A percentile compares a stretch with the other conserved stretches of the same genome.
phyloP scores from a whole-genome alignment of 2,888 invertebrate genomes.

The Biston stratarius region DNA sequence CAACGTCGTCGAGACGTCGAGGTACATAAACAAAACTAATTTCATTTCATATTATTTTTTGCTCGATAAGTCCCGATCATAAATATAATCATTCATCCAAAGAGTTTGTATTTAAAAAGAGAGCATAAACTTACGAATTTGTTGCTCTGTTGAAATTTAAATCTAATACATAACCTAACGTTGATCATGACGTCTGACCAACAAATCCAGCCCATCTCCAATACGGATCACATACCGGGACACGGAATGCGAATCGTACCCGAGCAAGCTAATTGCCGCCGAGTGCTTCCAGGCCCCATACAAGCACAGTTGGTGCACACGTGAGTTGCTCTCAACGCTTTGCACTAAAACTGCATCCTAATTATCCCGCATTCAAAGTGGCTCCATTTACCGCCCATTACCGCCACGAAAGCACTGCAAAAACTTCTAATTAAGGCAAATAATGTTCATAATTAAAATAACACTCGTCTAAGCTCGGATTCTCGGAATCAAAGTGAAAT shows the following conservation, averaged over 20 bases:
- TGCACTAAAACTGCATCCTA: slow-evolving; percentile 76
- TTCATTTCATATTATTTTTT: too few species aligned
- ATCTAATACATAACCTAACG: neutral
- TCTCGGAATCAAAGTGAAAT: slow-evolving; percentile 73
- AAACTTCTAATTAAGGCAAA: slow-evolving; percentile 83
- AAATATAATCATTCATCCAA: too few species aligned
- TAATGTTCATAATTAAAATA: slow-evolving; percentile 86
- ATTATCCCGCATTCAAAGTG: slow-evolving; percentile 76
- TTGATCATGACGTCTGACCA: slow-evolving; percentile 20
- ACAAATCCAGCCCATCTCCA: slow-evolving; percentile 48
- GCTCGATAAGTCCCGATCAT: too few species aligned
- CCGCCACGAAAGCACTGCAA: slow-evolving; percentile 66
- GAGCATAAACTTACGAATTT: too few species aligned
- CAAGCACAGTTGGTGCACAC: slow-evolving; percentile 70
- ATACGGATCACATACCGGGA: slow-evolving; percentile 58
- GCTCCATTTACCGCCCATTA: slow-evolving; percentile 73
- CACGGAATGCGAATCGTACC: too few species aligned
- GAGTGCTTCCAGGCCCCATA: slow-evolving; percentile 67
- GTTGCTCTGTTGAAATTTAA: too few species aligned
- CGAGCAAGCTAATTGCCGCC: slow-evolving; percentile 61
- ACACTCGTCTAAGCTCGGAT: slow-evolving; percentile 62
- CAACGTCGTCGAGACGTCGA: too few species aligned
- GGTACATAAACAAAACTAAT: too few species aligned
- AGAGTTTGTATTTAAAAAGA: too few species aligned
- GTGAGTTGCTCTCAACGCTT: slow-evolving; percentile 56